Evolutionary conservation across 2,888 invertebrate species (phyloP).

Genomic region (Synanthedon andrenaeformis): DNA sequence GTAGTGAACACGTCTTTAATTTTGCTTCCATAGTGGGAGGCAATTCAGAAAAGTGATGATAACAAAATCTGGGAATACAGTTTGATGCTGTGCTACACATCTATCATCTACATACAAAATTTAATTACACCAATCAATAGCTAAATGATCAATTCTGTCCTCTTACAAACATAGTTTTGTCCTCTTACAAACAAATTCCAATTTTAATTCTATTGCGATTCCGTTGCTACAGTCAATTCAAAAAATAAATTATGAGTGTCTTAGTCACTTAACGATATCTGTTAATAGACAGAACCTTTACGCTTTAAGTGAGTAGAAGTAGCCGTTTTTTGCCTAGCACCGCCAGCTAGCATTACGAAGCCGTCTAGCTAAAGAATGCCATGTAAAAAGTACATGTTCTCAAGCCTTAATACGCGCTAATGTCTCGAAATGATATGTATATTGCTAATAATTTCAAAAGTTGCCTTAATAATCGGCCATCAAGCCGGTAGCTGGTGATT

Average conservation of each 20-base stretch:
- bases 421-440: slow-evolving; percentile 30
- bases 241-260: background rate
- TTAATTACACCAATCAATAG: no score
- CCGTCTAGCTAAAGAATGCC: background rate
- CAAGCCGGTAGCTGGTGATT: slow-evolving; percentile 22
- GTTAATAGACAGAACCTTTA: background rate
- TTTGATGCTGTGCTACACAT: no score
- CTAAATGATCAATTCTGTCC: no score
- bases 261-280: background rate
- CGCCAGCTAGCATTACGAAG: background rate
- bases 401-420: slow-evolving; percentile 16
- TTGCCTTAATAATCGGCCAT: slow-evolving; percentile 22
- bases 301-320: background rate
- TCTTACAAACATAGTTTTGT: no score
- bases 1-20: no score
- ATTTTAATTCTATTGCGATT: no score
- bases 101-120: no score
- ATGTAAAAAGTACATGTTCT: background rate
- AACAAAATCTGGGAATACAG: no score
- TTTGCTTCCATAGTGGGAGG: no score
- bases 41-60: no score
- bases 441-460: slow-evolving; percentile 34
- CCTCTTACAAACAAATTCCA: no score
- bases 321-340: background rate
- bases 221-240: background rate